These are phyloP conservation scores for Chiridota heheva DNA, from an alignment of 35 echinoderm and acorn worm species.

Conservation along the genomic window DNA sequence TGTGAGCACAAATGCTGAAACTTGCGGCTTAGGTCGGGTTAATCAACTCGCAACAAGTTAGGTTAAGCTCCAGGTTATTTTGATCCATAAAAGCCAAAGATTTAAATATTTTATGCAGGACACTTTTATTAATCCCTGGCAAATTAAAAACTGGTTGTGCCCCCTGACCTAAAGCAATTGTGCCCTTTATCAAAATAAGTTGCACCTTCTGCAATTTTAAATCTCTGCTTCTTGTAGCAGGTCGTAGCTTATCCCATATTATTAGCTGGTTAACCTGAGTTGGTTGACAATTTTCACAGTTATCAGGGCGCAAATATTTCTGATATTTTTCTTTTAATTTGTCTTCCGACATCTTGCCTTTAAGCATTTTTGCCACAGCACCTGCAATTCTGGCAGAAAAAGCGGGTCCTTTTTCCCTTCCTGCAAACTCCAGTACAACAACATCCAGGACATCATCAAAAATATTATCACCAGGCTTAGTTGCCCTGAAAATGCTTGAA, in stretches of 20 bases:
- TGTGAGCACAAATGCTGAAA: slow-evolving; percentile 19
- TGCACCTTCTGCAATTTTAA: slow-evolving; percentile 23
- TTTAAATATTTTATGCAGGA: slow-evolving; percentile 25
- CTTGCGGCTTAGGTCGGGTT: slow-evolving; percentile 3
- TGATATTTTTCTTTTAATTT: slow-evolving; percentile 18
- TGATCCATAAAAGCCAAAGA: slow-evolving; percentile 26
- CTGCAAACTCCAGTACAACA: slow-evolving; percentile 19
- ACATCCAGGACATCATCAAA: slow-evolving; percentile 34
- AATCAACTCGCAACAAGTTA: slow-evolving; percentile 27
- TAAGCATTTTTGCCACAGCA: slow-evolving; percentile 25
- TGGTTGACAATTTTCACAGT: slow-evolving; percentile 1
- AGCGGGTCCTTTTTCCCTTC: background rate
- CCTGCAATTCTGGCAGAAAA: slow-evolving; percentile 24
- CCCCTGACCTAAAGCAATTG: slow-evolving; percentile 25
- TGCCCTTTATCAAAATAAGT: background rate
- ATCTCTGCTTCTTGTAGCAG: slow-evolving; percentile 12
- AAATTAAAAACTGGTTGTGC: slow-evolving; percentile 3
- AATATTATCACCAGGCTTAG: slow-evolving; percentile 7
- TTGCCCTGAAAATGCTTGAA: slow-evolving; percentile 6
- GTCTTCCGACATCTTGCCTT: slow-evolving; percentile 14
- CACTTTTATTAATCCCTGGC: slow-evolving; percentile 5
- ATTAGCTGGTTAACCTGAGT: slow-evolving; percentile 35
- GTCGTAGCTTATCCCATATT: slow-evolving; percentile 20
- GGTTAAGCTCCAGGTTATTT: slow-evolving; percentile 25
- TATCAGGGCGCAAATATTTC: slow-evolving; percentile 22